These are phyloP conservation scores for Dreissena rostriformis DNA, from an alignment of 1,140 invertebrate species.

Conservation along the genomic window DNA sequence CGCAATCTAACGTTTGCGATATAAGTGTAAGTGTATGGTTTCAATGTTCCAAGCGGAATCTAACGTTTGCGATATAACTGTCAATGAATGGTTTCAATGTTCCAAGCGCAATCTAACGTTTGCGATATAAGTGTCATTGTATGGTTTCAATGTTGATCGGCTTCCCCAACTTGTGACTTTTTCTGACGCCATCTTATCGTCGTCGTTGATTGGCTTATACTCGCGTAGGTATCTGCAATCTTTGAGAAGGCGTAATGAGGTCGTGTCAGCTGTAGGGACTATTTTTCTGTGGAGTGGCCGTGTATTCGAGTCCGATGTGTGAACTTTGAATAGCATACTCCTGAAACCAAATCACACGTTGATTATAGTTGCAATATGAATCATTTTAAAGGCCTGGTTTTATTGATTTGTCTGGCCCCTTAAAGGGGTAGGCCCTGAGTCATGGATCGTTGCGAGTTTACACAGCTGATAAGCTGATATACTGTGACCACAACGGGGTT, in stretches of 20 bases:
- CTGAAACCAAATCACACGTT: constrained; percentile 7
- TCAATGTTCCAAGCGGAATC: no score
- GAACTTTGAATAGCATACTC: constrained; percentile 49
- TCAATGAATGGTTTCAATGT: no score
- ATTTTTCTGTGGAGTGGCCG: constrained; percentile 15
- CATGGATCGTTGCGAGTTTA: not conserved
- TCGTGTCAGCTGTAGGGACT: constrained; percentile 24
- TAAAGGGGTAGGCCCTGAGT: no score
- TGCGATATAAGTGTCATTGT: no score
- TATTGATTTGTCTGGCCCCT: not conserved
- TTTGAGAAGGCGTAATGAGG: constrained; percentile 27
- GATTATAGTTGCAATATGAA: not conserved
- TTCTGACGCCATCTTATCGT: constrained; percentile 8
- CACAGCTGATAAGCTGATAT: not conserved
- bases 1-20: no score
- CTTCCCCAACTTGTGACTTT: constrained; percentile 31
- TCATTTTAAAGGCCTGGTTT: no score
- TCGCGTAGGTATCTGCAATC: constrained; percentile 53
- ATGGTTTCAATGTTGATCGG: no score
- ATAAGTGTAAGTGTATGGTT: no score
- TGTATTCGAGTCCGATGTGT: constrained; percentile 31
- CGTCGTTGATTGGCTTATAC: constrained; percentile 27
- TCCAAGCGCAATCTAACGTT: no score
- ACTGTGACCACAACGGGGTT: not conserved
- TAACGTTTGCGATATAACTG: no score